phyloP scores from a whole-genome alignment of 2,888 invertebrate genomes.

The Calameuta idolon region DNA sequence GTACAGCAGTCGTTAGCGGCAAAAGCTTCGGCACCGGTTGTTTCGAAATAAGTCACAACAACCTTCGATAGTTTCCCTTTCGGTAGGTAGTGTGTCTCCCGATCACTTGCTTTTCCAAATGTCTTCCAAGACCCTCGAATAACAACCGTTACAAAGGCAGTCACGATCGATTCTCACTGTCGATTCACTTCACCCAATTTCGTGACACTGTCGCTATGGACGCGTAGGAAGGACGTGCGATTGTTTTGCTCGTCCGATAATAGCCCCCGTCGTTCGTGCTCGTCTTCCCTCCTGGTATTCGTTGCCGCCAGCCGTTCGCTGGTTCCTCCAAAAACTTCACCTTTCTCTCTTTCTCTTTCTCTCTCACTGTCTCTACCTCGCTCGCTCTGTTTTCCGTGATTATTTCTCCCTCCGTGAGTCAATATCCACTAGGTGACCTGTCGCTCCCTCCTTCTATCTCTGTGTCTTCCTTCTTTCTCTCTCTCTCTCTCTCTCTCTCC shows the following conservation, averaged over 20 bases:
- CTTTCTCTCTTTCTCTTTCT: slow-evolving; percentile 6
- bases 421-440: slow-evolving; percentile 8
- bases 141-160: not conserved
- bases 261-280: not conserved
- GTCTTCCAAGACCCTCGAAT: not conserved
- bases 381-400: slow-evolving; percentile 11
- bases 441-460: not conserved
- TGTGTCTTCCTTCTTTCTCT: slow-evolving; percentile 6
- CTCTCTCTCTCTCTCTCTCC: slow-evolving; percentile 2
- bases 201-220: not conserved
- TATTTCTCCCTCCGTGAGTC: slow-evolving; percentile 13
- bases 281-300: not conserved
- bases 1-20: not conserved
- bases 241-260: not conserved
- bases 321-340: not conserved
- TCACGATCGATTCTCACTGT: not conserved
- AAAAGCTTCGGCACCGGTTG: not conserved
- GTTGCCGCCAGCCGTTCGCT: not conserved
- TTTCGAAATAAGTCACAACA: not conserved
- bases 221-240: not conserved
- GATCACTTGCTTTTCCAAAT: not conserved
- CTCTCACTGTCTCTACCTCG: slow-evolving; percentile 6
- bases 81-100: not conserved
- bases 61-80: not conserved
- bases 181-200: not conserved